Percentiles rank a stretch among this genome's conserved stretches.
phyloP scores from a whole-genome alignment of 2,113 vertebrate species.

The Macroglossus sobrinus region DNA sequence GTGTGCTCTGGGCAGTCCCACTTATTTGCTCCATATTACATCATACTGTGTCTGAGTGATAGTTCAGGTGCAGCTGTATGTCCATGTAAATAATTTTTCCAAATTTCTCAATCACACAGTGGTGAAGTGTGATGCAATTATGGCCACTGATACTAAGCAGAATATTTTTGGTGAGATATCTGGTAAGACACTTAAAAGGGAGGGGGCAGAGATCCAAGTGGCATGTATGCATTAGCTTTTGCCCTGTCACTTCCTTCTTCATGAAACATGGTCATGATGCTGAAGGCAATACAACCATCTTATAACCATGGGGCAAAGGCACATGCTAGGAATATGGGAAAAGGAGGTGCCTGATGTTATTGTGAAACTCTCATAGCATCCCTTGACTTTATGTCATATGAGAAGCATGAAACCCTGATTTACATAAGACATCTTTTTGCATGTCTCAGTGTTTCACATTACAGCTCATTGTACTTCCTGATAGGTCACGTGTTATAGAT shows the following conservation, averaged over 20 bases:
- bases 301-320: background rate
- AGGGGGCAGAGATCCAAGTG: background rate
- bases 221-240: background rate
- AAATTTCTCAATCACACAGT: background rate
- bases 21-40: background rate
- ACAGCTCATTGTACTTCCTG: background rate
- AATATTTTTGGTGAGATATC: background rate
- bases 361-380: background rate
- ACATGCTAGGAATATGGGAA: background rate
- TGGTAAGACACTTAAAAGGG: background rate
- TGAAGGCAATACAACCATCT: background rate
- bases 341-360: background rate
- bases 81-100: background rate
- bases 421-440: background rate
- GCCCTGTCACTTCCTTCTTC: background rate
- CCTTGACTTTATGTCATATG: background rate
- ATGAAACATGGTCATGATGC: background rate
- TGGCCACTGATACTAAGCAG: background rate
- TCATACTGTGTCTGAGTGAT: background rate
- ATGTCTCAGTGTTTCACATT: background rate
- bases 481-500: background rate
- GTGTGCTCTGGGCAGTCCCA: background rate
- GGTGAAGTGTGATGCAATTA: background rate
- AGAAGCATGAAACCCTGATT: background rate
- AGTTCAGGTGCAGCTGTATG: background rate